Base-by-base conservation (phyloP, 2,888 invertebrate genomes). In the Eurois occulta region DNA sequence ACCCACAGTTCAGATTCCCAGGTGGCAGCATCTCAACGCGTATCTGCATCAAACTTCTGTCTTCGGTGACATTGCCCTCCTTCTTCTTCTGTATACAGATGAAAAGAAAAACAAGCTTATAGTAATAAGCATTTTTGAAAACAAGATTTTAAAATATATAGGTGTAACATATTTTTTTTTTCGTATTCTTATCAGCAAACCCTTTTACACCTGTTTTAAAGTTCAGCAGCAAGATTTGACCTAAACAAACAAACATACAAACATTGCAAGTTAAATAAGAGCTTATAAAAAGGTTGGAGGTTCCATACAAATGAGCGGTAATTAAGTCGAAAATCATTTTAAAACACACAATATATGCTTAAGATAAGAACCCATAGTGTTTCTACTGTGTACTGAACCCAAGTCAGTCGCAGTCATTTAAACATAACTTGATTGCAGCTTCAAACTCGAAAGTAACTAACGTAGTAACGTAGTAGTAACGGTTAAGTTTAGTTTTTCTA, bases 11-110 rank as follows among this genome's bases (percentile, higher is more conserved):
- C 4, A 88, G 87, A 4, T 85, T 80, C 0, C 91, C 86, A 0
- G 93, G 80, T 2, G 90, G 89, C 62, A 93, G 79, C 43, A 95
- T 52, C 7, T 95, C 94, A 11, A 96, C 95, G 18, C 80, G 80
- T 16, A 94, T 70, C 80, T 94, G 91, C 86, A 91, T 92, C 76
- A 96, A 84, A 21, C 87, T 75, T 79, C 90, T 93, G 1, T 93
- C 93, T 52, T 93, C 93, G 0, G 91, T 91, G 41, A 35, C 62
- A 74, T 94, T 95, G 7, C 78, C 83, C 62, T 81, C 78, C 32
- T 79, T 91, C 55, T 79, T 91, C 55, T 83, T 91, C 93, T 94
- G 88, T 41, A 52, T n/a, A 55, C 4, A 66, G 11, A 48, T 35
- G 28, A 70, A 38, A 46, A 52, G 35, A 21, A 21, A 43, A 8